Evolutionary conservation across 2,113 vertebrate genomes (phyloP), one percentile per base, ranked within the genome.

Genomic region (Xiphophorus couchianus): DNA sequence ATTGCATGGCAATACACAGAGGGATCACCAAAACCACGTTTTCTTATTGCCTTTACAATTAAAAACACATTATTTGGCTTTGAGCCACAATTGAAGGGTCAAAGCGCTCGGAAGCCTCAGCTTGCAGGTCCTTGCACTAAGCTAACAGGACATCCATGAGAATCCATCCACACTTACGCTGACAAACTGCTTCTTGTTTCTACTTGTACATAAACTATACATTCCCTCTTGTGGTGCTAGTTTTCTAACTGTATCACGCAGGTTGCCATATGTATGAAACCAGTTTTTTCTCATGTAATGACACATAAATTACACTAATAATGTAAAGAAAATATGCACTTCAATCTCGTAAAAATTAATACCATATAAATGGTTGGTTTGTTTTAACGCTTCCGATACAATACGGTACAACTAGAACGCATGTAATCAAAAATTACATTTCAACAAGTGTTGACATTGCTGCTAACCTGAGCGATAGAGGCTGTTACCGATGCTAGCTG

Each of bases 401-500:
- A 54, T 25, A 7, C 6, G 7, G 51, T 10, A 8, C 22, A n/a
- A 25, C 3, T 25, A 25, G 9, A 9, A 54, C 22, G 51, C 51
- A 58, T 9, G 22, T 58, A 58, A 58, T 58, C 44, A n/a, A 17
- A 9, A 61, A 15, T 33, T 62, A 42, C 19, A 13, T 15, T 44
- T 33, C 19, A 37, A 78, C 22, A 42, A 15, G 42, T 72, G 35
- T 19, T 58, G 48, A 74, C 48, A 74, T 25, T 74, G 9, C 27
- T 27, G 14, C 30, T 58, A 29, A 69, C 25, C 71, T 39, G 11
- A 65, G 68, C 17, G n/a, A 2, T 37, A 11, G 19, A 39, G 66
- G 84, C 71, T 82, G 61, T 31, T 62, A 54, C 22, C 29, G 12
- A 86, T 79, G 82, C 90, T 90, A 90, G 67, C 76, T 31, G 67